Conservation (phyloP, 2,797 vertebrate species). For the Remorina albescens region DNA sequence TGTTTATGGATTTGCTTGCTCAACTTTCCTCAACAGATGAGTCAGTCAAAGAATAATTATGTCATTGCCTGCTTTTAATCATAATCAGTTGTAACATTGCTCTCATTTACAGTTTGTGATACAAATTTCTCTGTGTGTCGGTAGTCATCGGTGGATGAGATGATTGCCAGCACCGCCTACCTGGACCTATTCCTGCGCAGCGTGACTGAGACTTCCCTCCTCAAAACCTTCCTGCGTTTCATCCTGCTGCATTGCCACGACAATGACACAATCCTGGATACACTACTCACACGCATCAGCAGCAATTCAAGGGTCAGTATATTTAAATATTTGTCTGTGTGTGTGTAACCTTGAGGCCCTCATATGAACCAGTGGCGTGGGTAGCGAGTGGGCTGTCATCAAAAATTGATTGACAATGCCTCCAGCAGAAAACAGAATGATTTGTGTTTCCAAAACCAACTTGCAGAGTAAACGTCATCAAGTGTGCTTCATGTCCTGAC, state of each 20-base stretch:
- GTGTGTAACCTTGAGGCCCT: conserved; percentile 4
- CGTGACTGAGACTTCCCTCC: conserved; percentile 91
- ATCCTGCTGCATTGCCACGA: conserved; percentile 95
- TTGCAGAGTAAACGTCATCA: conserved; percentile 22
- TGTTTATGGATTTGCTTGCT: conserved; percentile 9
- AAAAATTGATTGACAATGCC: conserved; percentile 26
- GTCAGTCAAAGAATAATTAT: conserved; percentile 16
- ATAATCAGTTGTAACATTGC: neutral
- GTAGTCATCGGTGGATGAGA: conserved; percentile 95
- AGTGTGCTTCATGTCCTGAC: neutral
- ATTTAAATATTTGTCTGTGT: neutral
- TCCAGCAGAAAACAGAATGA: conserved; percentile 23
- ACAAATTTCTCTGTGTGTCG: conserved; percentile 10
- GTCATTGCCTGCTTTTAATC: conserved; percentile 6
- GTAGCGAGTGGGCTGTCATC: conserved; percentile 43
- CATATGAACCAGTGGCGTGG: conserved; percentile 40
- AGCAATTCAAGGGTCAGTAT: conserved; percentile 93
- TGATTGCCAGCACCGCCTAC: conserved; percentile 98
- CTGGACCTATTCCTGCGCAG: conserved; percentile 97
- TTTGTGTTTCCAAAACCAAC: conserved; percentile 19
- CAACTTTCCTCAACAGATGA: conserved; percentile 26
- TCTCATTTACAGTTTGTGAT: neutral
- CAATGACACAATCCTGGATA: conserved; percentile 94
- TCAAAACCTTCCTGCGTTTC: conserved; percentile 96
- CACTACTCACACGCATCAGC: conserved; percentile 93